These are phyloP conservation scores for Amphiprion clarkii DNA, from an alignment of 2,797 vertebrate species.

Conservation along the genomic window DNA sequence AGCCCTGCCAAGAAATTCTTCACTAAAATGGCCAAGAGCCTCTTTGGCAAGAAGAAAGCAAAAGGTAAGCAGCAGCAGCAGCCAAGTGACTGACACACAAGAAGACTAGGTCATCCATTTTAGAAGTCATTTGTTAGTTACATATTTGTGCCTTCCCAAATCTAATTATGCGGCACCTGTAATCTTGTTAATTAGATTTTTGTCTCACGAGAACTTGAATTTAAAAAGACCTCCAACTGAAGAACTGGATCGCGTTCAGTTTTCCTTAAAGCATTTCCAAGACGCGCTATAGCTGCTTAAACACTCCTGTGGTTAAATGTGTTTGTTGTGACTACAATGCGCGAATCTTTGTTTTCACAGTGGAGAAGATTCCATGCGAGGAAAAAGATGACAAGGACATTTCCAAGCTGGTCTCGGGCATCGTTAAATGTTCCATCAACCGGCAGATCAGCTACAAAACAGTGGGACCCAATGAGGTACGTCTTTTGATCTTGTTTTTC, in stretches of 20 bases:
- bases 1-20: slow-evolving; percentile 96
- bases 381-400: slow-evolving; percentile 92
- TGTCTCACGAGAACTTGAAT: not conserved
- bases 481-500: not conserved
- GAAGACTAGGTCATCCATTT: not conserved
- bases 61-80: slow-evolving; percentile 85
- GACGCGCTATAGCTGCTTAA: not conserved
- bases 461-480: slow-evolving; percentile 89
- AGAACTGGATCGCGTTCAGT: not conserved
- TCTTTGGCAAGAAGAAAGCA: slow-evolving; percentile 94
- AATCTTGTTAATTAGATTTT: slow-evolving; percentile 1
- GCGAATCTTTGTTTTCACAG: slow-evolving; percentile 67
- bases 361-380: slow-evolving; percentile 88
- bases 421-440: slow-evolving; percentile 94
- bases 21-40: slow-evolving; percentile 96
- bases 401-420: slow-evolving; percentile 93
- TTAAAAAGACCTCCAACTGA: too few species aligned
- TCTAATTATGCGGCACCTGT: not conserved
- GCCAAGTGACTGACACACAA: not conserved
- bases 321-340: slow-evolving; percentile 22
- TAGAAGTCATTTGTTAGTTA: not conserved
- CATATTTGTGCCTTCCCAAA: not conserved
- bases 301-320: not conserved
- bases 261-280: not conserved
- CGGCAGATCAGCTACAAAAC: slow-evolving; percentile 93